Conservation (phyloP, 2,113 vertebrate genomes). For the Sprattus sprattus region DNA sequence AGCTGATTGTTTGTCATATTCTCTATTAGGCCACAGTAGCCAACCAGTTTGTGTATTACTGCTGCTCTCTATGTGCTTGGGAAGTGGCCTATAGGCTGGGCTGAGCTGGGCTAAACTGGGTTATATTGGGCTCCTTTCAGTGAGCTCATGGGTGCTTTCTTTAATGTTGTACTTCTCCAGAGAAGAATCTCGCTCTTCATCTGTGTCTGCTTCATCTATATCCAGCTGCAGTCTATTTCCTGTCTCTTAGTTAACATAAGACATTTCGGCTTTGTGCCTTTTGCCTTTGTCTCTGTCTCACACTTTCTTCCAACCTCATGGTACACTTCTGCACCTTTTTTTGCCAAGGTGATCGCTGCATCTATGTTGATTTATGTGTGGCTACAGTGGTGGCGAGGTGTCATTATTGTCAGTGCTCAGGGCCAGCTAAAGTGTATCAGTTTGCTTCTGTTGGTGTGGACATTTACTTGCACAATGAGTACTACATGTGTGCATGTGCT, state of each 20-base stretch:
- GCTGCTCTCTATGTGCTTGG: slow-evolving; percentile 24
- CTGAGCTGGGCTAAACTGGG: neutral
- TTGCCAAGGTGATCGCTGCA: neutral
- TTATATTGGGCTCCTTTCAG: neutral
- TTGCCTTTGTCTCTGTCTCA: neutral
- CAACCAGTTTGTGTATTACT: neutral
- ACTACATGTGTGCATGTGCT: neutral
- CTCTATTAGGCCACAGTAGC: neutral
- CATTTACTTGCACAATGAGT: neutral
- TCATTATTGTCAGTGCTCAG: neutral
- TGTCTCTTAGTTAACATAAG: neutral
- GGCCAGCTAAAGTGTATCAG: neutral
- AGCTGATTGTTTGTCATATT: neutral
- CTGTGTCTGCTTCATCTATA: neutral
- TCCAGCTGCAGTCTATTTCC: slow-evolving; percentile 17
- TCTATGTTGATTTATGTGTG: neutral
- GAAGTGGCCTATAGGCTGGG: slow-evolving; percentile 3
- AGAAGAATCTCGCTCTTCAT: neutral
- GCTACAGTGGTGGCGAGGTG: neutral
- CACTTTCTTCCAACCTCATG: too few species aligned
- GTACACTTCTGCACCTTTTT: neutral
- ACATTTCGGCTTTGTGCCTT: neutral
- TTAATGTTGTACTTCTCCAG: neutral
- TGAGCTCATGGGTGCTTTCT: neutral
- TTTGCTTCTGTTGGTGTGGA: slow-evolving; percentile 20